phyloP scores from a whole-genome alignment of 2,797 vertebrate genomes.

The Poecilia wingei region DNA sequence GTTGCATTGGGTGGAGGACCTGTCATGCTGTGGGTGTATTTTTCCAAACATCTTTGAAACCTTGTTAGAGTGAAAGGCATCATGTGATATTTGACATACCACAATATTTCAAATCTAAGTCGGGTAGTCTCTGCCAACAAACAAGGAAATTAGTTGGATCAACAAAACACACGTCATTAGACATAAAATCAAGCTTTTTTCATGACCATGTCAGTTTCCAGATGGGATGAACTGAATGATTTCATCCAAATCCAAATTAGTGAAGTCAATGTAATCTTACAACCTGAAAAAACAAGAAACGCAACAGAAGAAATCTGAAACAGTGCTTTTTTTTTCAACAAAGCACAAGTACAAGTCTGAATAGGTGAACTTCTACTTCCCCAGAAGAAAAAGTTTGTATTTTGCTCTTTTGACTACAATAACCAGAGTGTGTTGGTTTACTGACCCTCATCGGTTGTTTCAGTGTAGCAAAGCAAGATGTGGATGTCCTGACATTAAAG shows the following conservation, averaged over 20 bases:
- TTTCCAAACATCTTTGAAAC: not conserved
- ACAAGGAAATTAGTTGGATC: not conserved
- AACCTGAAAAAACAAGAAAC: not conserved
- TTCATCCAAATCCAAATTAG: not conserved
- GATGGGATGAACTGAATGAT: not conserved
- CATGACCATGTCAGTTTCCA: not conserved
- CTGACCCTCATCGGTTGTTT: not conserved
- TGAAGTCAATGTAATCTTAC: not conserved
- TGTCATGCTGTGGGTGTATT: not conserved
- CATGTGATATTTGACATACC: not conserved
- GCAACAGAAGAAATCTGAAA: not conserved
- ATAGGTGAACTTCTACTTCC: not conserved
- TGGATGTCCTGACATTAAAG: slow-evolving; percentile 27
- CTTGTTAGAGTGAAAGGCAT: not conserved
- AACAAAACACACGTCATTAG: not conserved
- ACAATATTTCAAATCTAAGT: not conserved
- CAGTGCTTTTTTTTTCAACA: not conserved
- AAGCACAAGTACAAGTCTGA: not conserved
- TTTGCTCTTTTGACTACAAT: not conserved
- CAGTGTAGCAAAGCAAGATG: slow-evolving; percentile 7
- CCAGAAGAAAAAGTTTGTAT: not conserved
- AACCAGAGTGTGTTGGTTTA: not conserved
- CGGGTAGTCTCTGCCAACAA: not conserved
- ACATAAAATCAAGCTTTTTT: not conserved
- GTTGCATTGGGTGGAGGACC: not conserved